phyloP scores from a whole-genome alignment of 1,140 invertebrate genomes.

The Delia radicum region DNA sequence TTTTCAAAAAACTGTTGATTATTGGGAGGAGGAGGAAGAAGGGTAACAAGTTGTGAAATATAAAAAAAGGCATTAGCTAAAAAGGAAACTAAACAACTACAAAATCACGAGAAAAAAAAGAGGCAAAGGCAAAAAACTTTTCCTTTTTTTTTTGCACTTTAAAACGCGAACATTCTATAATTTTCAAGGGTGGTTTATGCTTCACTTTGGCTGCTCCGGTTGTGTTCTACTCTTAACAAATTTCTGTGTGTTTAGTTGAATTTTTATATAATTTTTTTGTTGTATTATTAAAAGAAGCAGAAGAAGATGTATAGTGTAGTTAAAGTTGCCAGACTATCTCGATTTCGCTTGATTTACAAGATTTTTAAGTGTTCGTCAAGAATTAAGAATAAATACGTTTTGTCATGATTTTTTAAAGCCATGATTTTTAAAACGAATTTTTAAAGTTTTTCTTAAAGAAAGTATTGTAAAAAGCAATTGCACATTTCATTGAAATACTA shows the following conservation, averaged over 20 bases:
- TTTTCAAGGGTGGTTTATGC: constrained; percentile 29
- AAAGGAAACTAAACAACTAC: constrained; percentile 13
- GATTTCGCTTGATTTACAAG: no score
- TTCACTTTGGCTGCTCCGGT: constrained; percentile 8
- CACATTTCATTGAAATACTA: no score
- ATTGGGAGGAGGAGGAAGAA: not conserved
- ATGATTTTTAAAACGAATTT: no score
- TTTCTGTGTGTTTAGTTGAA: not conserved
- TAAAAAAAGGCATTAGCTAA: constrained; percentile 4
- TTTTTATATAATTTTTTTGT: not conserved
- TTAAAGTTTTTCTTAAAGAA: no score
- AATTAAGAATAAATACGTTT: no score
- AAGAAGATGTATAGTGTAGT: not conserved
- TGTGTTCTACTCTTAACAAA: not conserved
- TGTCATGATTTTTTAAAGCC: no score
- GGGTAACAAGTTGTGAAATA: constrained; percentile 17
- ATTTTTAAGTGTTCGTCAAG: no score
- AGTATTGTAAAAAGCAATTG: no score
- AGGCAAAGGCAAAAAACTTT: not conserved
- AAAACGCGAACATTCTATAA: constrained; percentile 25
- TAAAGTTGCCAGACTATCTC: no score
- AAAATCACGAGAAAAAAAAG: not conserved
- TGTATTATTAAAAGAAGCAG: not conserved
- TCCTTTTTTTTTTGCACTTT: constrained; percentile 32
- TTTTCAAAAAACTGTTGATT: not conserved